Evolutionary conservation across 2,888 invertebrate genomes (phyloP), one percentile per base, ranked within the genome.

Genomic region (Ophion obscuratus): DNA sequence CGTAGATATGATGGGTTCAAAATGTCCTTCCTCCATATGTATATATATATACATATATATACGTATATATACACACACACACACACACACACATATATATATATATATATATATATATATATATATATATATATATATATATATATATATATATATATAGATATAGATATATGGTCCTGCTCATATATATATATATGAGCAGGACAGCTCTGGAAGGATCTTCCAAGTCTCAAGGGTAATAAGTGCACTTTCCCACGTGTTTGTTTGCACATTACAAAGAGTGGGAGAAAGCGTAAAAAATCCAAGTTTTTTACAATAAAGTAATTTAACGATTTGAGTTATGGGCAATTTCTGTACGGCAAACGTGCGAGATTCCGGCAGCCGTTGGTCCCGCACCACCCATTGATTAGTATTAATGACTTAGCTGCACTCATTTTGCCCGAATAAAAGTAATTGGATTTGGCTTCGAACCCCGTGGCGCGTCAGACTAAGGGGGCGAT

Each of bases 341-440:
- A 94, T 94, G 93, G 93, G 92, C 94, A 93, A 94, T 93, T 93
- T 92, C 91, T 92, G 89, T 90, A 81, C 76, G 91, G 91, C 89
- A 90, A 89, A 74, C 74, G 81, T 77, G 86, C 83, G 66, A 78
- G 86, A 73, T 81, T 53, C 64, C 44, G 71, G 61, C 61, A 47
- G 14, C 17, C 40, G 62, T 70, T 79, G 82, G 84, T 89, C 78
- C 82, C 82, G 83, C 77, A 77, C 88, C 89, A 88, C 88, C 93
- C 93, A 94, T 94, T 94, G 94, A 94, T 94, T 94, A 94, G 94
- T 94, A 94, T 94, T 94, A 94, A 94, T 94, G 94, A 94, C 94
- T 93, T 93, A 93, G 94, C 93, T 93, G 93, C 93, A 93, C 94
- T 94, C 94, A 94, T 94, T 94, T 94, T 92, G 92, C 93, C 93